These are phyloP conservation scores for Chironex yamaguchii DNA, from an alignment of 30 jellyfish, hydroid and myxozoan species.

Conservation along the genomic window DNA sequence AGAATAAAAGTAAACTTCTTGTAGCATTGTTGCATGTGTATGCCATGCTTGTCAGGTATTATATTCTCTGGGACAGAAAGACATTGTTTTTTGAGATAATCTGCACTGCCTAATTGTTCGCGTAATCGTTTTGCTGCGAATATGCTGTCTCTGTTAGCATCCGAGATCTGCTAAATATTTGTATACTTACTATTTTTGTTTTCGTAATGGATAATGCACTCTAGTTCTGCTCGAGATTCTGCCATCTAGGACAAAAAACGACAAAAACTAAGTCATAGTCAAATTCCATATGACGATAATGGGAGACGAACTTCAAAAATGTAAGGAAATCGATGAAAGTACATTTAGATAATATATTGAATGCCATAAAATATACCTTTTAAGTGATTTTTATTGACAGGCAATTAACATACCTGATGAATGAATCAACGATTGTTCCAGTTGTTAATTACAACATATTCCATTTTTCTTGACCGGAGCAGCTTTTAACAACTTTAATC, in stretches of 20 bases:
- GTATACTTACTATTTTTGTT: background rate
- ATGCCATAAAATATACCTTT: too few species aligned
- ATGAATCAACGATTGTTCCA: background rate
- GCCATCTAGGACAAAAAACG: background rate
- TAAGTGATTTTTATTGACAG: too few species aligned
- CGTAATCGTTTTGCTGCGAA: slow-evolving; percentile 35
- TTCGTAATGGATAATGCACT: slow-evolving; percentile 8
- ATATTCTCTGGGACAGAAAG: slow-evolving; percentile 34
- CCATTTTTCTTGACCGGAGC: too few species aligned
- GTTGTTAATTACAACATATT: too few species aligned
- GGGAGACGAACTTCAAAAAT: background rate
- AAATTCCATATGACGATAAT: background rate
- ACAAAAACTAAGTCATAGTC: background rate
- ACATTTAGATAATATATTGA: background rate
- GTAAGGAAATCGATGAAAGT: background rate
- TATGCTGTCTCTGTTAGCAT: background rate
- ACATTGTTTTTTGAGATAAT: slow-evolving; percentile 50
- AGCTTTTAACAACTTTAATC: too few species aligned
- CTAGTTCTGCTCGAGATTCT: background rate
- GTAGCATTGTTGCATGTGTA: slow-evolving; percentile 40
- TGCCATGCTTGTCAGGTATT: slow-evolving; percentile 1
- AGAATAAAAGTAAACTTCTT: slow-evolving; percentile 35
- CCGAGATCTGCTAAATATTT: slow-evolving; percentile 7
- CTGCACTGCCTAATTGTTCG: slow-evolving; percentile 10
- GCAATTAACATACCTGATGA: background rate